Percentiles rank a stretch among this genome's conserved stretches.
Evolutionary conservation across 2,888 invertebrate species (phyloP).

Genomic region (Dasysyrphus albostriatus): DNA sequence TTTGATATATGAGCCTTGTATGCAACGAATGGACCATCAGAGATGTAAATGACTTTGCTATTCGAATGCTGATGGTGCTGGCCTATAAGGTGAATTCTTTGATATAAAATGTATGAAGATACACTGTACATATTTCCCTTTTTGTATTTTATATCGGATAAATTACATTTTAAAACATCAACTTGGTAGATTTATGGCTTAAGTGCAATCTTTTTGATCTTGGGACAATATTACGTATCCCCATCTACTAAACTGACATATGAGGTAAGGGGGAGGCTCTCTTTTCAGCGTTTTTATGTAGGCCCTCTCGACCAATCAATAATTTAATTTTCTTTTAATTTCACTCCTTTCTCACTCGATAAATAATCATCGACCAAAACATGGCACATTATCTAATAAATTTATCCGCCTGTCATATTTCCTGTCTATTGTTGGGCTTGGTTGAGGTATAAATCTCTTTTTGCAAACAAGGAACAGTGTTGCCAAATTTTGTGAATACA

Average conservation of each 20-base stretch:
- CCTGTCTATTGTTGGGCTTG: constrained; percentile 68
- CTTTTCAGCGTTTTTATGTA: neutral
- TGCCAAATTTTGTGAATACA: constrained; percentile 5
- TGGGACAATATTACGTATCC: constrained; percentile 37
- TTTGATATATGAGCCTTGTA: constrained; percentile 71
- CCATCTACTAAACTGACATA: neutral
- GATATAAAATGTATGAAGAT: neutral
- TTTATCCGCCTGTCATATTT: constrained; percentile 73
- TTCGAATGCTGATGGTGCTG: neutral
- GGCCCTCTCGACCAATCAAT: constrained; percentile 56
- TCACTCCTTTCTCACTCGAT: constrained; percentile 71
- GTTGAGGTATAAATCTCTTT: constrained; percentile 52
- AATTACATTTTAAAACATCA: constrained; percentile 76
- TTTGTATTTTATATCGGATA: constrained; percentile 66
- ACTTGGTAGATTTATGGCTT: constrained; percentile 69
- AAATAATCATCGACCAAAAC: constrained; percentile 70
- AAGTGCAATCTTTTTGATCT: constrained; percentile 63
- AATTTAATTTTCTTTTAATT: constrained; percentile 75
- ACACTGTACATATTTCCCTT: constrained; percentile 5
- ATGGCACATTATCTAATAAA: constrained; percentile 74
- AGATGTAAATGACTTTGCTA: constrained; percentile 55
- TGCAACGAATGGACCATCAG: constrained; percentile 24
- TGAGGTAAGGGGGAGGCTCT: neutral
- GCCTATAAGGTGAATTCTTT: constrained; percentile 1
- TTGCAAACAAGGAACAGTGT: neutral